Conservation (phyloP, 2,888 invertebrate genomes). For the Crioceris asparagi region DNA sequence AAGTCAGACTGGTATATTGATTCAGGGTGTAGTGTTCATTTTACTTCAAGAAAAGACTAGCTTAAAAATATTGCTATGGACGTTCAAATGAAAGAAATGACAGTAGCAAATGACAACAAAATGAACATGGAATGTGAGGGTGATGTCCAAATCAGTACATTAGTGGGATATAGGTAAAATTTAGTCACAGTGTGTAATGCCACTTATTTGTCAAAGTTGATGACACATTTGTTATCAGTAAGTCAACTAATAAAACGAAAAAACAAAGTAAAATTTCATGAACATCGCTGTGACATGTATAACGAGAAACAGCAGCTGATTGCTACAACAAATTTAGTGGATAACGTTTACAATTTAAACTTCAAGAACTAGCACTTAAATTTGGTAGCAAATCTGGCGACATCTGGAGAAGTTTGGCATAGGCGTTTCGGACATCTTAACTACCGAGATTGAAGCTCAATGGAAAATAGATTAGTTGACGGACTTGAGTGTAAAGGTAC, state of each 20-base stretch:
- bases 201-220: conserved; percentile 18
- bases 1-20: conserved; percentile 23
- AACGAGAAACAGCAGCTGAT: conserved; percentile 11
- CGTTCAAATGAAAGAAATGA: conserved; percentile 13
- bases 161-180: conserved; percentile 6
- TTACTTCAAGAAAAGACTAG: conserved; percentile 15
- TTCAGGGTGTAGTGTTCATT: conserved; percentile 22
- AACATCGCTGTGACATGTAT: conserved; percentile 14
- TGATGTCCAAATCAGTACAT: conserved; percentile 15
- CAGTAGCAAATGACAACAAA: conserved; percentile 15
- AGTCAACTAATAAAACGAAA: conserved; percentile 17
- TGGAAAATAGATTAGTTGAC: background rate
- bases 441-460: background rate
- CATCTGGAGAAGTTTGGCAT: background rate
- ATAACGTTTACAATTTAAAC: conserved; percentile 18
- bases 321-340: conserved; percentile 12
- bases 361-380: background rate
- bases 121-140: conserved; percentile 16
- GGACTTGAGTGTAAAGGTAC: too few relatives aligned
- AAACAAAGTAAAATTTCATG: conserved; percentile 15
- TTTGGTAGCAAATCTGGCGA: background rate
- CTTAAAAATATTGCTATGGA: conserved; percentile 9
- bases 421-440: background rate
- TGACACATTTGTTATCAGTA: conserved; percentile 21
- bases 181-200: conserved; percentile 14